A percentile compares a stretch with the other conserved stretches of the same genome.
Conservation (phyloP, 2,888 invertebrate genomes). For the Blastobasis adustella region DNA sequence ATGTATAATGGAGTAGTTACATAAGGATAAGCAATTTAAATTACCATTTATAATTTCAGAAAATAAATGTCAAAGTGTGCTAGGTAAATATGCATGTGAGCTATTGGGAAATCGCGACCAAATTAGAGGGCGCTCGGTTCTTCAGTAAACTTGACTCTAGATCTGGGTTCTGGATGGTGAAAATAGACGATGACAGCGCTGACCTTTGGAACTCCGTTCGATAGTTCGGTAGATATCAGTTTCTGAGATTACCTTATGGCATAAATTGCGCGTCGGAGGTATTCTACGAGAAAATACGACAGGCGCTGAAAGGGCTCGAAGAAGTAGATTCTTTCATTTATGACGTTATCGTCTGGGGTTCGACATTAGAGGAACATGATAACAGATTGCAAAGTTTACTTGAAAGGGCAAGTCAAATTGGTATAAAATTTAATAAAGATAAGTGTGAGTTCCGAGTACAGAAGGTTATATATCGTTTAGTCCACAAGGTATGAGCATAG, state of each 20-base stretch:
- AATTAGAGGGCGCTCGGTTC: constrained; percentile 1
- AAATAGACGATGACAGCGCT: constrained; percentile 10
- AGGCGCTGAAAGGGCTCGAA: constrained; percentile 8
- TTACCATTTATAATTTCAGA: no score
- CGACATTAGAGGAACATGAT: constrained; percentile 5
- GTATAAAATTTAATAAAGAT: constrained; percentile 11
- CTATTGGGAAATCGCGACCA: constrained; percentile 6
- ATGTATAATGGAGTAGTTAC: no score
- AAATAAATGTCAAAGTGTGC: no score
- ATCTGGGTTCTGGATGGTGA: constrained; percentile 1
- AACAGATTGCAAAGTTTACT: neutral
- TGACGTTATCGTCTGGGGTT: constrained; percentile 6
- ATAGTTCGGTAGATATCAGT: constrained; percentile 6
- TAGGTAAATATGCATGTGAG: no score
- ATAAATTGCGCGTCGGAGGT: constrained; percentile 11
- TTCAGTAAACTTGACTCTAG: constrained; percentile 10
- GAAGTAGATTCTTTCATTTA: constrained; percentile 7
- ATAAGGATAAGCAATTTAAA: no score
- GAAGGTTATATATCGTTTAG: no score
- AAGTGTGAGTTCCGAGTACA: no score
- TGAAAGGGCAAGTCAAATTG: constrained; percentile 3
- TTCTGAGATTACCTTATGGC: constrained; percentile 10
- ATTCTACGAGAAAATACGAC: constrained; percentile 12
- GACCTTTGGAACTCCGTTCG: no score
- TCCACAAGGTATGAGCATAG: no score